Conservation (phyloP, 2,888 invertebrate species). For the Dorcus parallelipipedus region DNA sequence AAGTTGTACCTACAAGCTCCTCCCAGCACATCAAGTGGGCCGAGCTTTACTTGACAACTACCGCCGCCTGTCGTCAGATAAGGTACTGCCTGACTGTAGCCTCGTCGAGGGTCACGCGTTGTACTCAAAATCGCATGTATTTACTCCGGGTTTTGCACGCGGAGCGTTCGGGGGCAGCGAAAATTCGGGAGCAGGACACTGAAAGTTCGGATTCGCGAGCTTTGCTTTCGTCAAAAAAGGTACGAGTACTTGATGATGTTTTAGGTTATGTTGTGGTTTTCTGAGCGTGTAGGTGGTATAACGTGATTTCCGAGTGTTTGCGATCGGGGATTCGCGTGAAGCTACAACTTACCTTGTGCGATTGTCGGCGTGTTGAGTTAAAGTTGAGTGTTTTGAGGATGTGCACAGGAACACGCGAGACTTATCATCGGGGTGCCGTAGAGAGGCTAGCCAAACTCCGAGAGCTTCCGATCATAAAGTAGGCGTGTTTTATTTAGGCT, state of each 20-base stretch:
- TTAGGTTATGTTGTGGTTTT: slow-evolving; percentile 29
- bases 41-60: slow-evolving; percentile 42
- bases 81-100: slow-evolving; percentile 32
- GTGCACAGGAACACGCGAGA: slow-evolving; percentile 31
- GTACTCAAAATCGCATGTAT: neutral
- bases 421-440: slow-evolving; percentile 39
- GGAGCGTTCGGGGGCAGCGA: neutral
- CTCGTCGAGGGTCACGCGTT: slow-evolving; percentile 27
- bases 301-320: neutral
- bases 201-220: too few species aligned
- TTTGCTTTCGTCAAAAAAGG: neutral
- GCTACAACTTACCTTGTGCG: neutral
- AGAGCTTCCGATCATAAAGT: slow-evolving; percentile 40
- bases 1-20: slow-evolving; percentile 40
- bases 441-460: slow-evolving; percentile 38
- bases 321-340: neutral
- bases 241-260: slow-evolving; percentile 33
- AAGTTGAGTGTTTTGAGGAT: neutral
- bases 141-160: neutral
- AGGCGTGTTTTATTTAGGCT: slow-evolving; percentile 34
- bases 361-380: neutral
- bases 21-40: slow-evolving; percentile 39
- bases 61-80: slow-evolving; percentile 38
- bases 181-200: too few species aligned
- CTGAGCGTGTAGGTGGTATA: neutral